Evolutionary conservation across 2,888 invertebrate species (phyloP), one percentile per base, ranked within the genome.

Genomic region (Spodoptera exigua): DNA sequence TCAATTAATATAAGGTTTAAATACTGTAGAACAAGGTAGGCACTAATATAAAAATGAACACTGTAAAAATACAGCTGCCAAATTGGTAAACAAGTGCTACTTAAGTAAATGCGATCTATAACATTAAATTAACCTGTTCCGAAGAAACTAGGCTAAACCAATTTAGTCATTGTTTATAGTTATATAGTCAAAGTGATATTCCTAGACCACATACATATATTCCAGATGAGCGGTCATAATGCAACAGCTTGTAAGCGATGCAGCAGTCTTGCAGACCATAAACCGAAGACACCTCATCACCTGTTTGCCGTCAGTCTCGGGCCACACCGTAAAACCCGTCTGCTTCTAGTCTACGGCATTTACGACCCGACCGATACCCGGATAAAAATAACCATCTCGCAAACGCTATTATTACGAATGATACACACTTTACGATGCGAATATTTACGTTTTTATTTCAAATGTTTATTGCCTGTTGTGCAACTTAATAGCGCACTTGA

Each of bases 401-500:
- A 81, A 77, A 74, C 75, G 82, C 84, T 82, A 83, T 84, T 83
- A 84, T 84, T 81, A 84, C 81, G 82, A 84, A 85, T 84, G 83
- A 85, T 85, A 82, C 71, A 79, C 78, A 79, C 74, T 85, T 84
- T 83, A 84, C 81, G 84, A 85, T 65, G 84, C 78, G 78, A 83
- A 85, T 89, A 90, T 91, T 89, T 86, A 89, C 87, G 85, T 91
- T 92, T 92, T 93, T 92, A 91, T 91, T 88, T 84, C 87, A 86
- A 87, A 84, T 82, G 87, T 90, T 93, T 92, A 93, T 90, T 84
- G 89, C 87, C 81, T 83, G 90, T 92, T 92, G 88, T 92, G 91
- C 88, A 93, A 92, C 88, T 92, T 93, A 92, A 93, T 90, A 85
- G 89, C 88, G 88, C 83, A 89, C 93, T 93, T 94, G 93, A 94